Percentiles rank a stretch among this genome's conserved stretches.
phyloP scores from a whole-genome alignment of 1,140 invertebrate genomes.

The Cardiocondyla obscurior region DNA sequence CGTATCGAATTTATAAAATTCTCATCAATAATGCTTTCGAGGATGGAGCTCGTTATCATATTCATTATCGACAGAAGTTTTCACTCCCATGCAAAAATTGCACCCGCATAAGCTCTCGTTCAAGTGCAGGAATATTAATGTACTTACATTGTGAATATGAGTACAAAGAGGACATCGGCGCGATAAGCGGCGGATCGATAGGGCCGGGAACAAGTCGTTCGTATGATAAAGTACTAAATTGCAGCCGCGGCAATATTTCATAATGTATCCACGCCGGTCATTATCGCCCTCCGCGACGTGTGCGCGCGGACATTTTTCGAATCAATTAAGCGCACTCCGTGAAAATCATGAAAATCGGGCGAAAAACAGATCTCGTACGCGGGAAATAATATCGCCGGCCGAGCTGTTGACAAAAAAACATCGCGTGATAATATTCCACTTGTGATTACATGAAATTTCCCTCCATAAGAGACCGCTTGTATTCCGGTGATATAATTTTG shows the following conservation, averaged over 20 bases:
- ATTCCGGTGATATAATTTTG: slow-evolving; percentile 18
- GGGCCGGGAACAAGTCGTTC: slow-evolving; percentile 24
- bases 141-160: slow-evolving; percentile 22
- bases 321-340: slow-evolving; percentile 43
- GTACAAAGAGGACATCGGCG: slow-evolving; percentile 39
- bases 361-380: background rate
- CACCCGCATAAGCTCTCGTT: slow-evolving; percentile 17
- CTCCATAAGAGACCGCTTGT: background rate
- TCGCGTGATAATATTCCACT: slow-evolving; percentile 44
- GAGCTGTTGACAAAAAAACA: slow-evolving; percentile 11
- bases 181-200: slow-evolving; percentile 52
- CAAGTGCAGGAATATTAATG: slow-evolving; percentile 56
- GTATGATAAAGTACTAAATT: slow-evolving; percentile 52
- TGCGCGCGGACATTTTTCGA: slow-evolving; percentile 31
- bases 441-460: slow-evolving; percentile 36
- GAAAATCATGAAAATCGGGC: slow-evolving; percentile 21
- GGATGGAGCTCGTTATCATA: slow-evolving; percentile 37
- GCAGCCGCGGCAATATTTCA: slow-evolving; percentile 22
- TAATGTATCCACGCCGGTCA: slow-evolving; percentile 23
- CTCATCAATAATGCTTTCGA: slow-evolving; percentile 17
- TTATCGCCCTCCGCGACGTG: slow-evolving; percentile 9
- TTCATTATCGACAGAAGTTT: slow-evolving; percentile 36
- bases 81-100: slow-evolving; percentile 33
- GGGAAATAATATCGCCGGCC: slow-evolving; percentile 13
- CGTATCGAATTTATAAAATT: slow-evolving; percentile 33